phyloP scores from a whole-genome alignment of 2,797 vertebrate species.

The Phataginus tetradactyla region DNA sequence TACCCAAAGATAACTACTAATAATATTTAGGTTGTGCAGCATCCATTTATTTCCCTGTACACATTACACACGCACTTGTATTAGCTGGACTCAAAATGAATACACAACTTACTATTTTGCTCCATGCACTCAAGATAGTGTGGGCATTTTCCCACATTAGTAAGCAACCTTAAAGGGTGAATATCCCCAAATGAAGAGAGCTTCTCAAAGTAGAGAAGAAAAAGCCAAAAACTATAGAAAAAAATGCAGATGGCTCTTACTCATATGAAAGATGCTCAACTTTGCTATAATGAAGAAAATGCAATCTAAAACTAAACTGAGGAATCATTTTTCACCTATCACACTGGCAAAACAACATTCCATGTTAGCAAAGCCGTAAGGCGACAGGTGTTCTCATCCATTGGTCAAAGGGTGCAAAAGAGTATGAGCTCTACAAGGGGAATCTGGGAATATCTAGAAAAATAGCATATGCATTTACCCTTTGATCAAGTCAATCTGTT shows the following conservation, averaged over 20 bases:
- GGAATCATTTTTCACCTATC: neutral
- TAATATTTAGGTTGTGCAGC: neutral
- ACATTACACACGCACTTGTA: neutral
- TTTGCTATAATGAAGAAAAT: neutral
- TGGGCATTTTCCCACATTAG: neutral
- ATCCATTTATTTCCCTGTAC: neutral
- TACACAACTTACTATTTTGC: neutral
- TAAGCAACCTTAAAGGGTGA: constrained; percentile 6
- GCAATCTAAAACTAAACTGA: neutral
- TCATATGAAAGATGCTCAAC: neutral
- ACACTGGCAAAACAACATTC: neutral
- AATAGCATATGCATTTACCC: neutral
- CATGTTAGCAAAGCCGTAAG: neutral
- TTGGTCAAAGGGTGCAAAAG: neutral
- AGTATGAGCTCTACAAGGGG: neutral
- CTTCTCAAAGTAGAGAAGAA: neutral
- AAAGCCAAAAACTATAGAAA: neutral
- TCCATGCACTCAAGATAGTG: neutral
- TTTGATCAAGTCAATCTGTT: neutral
- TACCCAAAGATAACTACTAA: neutral
- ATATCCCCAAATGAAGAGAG: neutral
- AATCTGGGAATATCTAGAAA: neutral
- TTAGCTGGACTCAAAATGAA: neutral
- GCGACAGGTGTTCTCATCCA: neutral
- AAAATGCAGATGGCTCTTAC: neutral